Base-by-base conservation (phyloP, 2,888 invertebrate genomes). In the Diaprepes abbreviatus region DNA sequence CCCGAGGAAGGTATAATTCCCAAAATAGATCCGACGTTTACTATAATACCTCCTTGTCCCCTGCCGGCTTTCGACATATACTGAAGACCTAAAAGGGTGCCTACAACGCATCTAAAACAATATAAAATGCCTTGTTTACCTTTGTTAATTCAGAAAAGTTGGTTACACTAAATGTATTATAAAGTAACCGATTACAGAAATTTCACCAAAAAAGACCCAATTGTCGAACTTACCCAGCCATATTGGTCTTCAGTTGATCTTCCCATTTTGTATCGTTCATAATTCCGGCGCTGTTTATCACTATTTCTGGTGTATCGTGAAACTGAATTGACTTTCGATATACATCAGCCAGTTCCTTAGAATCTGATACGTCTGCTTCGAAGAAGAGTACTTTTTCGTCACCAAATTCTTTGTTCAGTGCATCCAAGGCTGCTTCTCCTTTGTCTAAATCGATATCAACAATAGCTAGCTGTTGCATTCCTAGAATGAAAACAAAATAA, bases 211-310 rank as follows among this genome's bases (percentile, higher is more conserved):
- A n/a, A n/a, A n/a, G n/a, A n/a, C n/a, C n/a, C n/a, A n/a, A n/a
- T n/a, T n/a, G n/a, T n/a, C 38, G 3, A 17, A 7, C 6, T 52
- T 66, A 71, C 64, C 68, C 78, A 71, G 81, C 80, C 72, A 84
- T 74, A 72, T 85, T 84, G 3, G 80, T 81, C 19, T 77, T 90
- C 24, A 92, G 89, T 82, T 92, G 75, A 6, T 90, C 85, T 79
- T 92, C 91, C 92, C 92, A 92, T 78, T 91, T 89, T 74, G 90
- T 85, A 78, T 92, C 92, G 81, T 92, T 91, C 88, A 92, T 90
- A 43, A 92, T 89, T 1, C 93, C 93, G 3, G 93, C 93, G 81
- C 93, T 93, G 83, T 93, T 93, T 10, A 89, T 83, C 1, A 89
- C 84, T 57, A 89, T 86, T 71, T 89, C 87, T 10, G 75, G 74